Percentiles rank a stretch among this genome's conserved stretches.
These are phyloP conservation scores for Catalaphyllia jardinei DNA, from an alignment of 64 coral and sea anemone genomes.

Conservation along the genomic window DNA sequence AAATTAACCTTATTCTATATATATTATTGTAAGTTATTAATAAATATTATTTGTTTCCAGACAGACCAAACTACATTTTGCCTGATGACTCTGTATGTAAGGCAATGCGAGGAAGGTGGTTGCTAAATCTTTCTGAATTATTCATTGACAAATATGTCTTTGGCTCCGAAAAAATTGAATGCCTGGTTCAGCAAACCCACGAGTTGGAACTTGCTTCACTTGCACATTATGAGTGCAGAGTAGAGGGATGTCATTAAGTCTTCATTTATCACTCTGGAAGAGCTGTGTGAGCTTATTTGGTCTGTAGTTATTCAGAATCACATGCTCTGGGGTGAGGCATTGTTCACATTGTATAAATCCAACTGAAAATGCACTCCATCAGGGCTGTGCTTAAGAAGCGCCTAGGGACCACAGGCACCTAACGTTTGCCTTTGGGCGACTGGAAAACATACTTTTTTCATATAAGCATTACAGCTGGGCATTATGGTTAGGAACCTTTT, in stretches of 20 bases:
- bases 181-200: slow-evolving; percentile 51
- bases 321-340: too few relatives aligned
- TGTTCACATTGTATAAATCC: too few relatives aligned
- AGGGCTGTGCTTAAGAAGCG: too few relatives aligned
- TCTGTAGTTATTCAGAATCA: too few relatives aligned
- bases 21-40: too few relatives aligned
- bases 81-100: slow-evolving; percentile 2
- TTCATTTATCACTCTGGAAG: slow-evolving; percentile 53
- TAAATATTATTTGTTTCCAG: not conserved
- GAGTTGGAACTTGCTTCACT: slow-evolving; percentile 39
- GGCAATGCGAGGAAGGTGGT: slow-evolving; percentile 1
- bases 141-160: slow-evolving; percentile 35
- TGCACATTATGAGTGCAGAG: slow-evolving; percentile 54
- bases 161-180: not conserved
- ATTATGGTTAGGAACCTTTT: too few relatives aligned
- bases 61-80: slow-evolving; percentile 25
- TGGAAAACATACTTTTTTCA: too few relatives aligned
- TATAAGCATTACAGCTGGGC: too few relatives aligned
- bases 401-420: too few relatives aligned
- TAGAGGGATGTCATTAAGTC: slow-evolving; percentile 31
- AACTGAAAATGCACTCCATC: too few relatives aligned
- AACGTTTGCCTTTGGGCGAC: too few relatives aligned
- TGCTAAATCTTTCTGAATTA: slow-evolving; percentile 12
- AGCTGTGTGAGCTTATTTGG: slow-evolving; percentile 25
- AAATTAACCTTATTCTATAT: too few relatives aligned